Conservation (phyloP, 2,113 vertebrate genomes). For the Pyrgilauda ruficollis region DNA sequence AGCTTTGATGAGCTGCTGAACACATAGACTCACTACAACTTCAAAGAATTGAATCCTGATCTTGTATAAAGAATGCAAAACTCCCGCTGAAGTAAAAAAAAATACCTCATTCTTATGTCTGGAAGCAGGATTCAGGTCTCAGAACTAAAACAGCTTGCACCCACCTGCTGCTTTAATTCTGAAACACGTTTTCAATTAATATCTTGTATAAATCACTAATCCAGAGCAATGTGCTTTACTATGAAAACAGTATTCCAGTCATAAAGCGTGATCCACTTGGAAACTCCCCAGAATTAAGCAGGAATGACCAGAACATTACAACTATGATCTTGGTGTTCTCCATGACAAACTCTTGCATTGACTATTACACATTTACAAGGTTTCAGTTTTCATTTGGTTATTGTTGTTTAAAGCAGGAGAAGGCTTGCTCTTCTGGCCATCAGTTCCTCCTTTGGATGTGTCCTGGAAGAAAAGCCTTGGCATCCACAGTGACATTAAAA, state of each 20-base stretch:
- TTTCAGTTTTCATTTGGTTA: slow-evolving; percentile 70
- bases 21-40: not conserved
- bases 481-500: slow-evolving; percentile 83
- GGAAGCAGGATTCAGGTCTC: not conserved
- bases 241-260: not conserved
- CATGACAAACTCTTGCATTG: not conserved
- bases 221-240: slow-evolving; percentile 10
- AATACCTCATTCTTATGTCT: not conserved
- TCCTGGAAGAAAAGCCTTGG: slow-evolving; percentile 82
- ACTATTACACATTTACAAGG: slow-evolving; percentile 35
- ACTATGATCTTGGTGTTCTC: not conserved
- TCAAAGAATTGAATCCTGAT: not conserved
- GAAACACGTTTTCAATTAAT: not conserved
- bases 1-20: not conserved
- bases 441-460: slow-evolving; percentile 77
- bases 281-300: not conserved
- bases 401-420: slow-evolving; percentile 81
- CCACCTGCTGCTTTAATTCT: not conserved
- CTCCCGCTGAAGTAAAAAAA: not conserved
- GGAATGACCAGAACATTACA: not conserved
- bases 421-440: slow-evolving; percentile 80
- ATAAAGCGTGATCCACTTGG: not conserved
- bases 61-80: not conserved
- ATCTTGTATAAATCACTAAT: not conserved
- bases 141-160: not conserved